Percentiles rank a stretch among this genome's conserved stretches.
Evolutionary conservation across 2,113 vertebrate genomes (phyloP).

Genomic region (Nanorana parkeri): DNA sequence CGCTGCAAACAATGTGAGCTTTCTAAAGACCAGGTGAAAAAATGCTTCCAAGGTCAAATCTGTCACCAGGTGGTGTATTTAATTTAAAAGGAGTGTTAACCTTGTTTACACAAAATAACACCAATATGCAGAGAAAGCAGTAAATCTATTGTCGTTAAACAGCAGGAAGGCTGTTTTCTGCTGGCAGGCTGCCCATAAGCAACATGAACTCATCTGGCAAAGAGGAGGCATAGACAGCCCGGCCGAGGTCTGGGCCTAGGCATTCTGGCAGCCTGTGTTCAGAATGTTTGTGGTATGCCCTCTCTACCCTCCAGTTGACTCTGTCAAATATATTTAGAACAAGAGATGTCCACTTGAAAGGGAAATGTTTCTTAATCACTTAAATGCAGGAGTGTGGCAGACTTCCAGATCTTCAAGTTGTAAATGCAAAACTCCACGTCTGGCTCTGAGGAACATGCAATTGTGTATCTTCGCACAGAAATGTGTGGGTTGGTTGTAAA

Average conservation of each 20-base stretch:
- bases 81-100: constrained; percentile 92
- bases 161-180: constrained; percentile 79
- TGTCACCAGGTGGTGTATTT: constrained; percentile 91
- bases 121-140: constrained; percentile 84
- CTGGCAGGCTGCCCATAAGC: constrained; percentile 84
- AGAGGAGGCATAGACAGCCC: constrained; percentile 56
- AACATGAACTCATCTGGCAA: constrained; percentile 73
- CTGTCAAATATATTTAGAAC: constrained; percentile 88
- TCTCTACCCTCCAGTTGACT: constrained; percentile 74
- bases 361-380: constrained; percentile 81
- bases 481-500: constrained; percentile 42
- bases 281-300: constrained; percentile 70
- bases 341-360: constrained; percentile 83
- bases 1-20: constrained; percentile 29
- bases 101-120: constrained; percentile 96
- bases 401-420: constrained; percentile 79
- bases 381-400: constrained; percentile 81
- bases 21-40: constrained; percentile 65
- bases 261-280: constrained; percentile 67
- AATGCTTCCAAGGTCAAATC: constrained; percentile 80
- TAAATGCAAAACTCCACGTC: constrained; percentile 74
- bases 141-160: constrained; percentile 96
- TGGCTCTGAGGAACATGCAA: constrained; percentile 66
- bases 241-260: constrained; percentile 41
- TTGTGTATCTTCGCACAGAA: constrained; percentile 32